These are phyloP conservation scores for Prorops nasuta DNA, from an alignment of 1,140 invertebrate species.

Conservation along the genomic window DNA sequence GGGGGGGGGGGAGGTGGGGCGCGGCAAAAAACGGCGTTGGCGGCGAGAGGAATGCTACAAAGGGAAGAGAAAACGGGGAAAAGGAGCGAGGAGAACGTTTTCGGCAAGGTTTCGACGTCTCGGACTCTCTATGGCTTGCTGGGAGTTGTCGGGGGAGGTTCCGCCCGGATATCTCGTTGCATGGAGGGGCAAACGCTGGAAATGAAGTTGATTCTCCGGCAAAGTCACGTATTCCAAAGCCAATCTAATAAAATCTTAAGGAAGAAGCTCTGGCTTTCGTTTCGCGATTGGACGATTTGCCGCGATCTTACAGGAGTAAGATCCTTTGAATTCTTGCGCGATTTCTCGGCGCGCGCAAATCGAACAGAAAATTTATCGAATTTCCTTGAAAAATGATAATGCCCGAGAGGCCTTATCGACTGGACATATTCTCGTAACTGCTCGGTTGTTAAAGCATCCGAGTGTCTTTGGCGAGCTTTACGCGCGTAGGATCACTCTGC, in stretches of 20 bases:
- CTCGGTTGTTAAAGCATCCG: no score
- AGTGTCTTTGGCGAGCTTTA: no score
- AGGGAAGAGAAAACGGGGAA: background rate
- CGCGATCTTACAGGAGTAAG: background rate
- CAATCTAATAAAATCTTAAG: conserved; percentile 50
- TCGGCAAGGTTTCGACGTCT: no score
- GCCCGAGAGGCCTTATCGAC: no score
- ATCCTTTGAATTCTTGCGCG: no score
- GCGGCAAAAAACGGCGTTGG: background rate
- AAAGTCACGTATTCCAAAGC: conserved; percentile 53
- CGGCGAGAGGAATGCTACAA: background rate
- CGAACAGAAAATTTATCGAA: no score
- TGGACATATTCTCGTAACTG: no score
- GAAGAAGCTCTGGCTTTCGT: conserved; percentile 11
- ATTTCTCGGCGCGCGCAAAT: no score
- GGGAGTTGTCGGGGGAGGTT: conserved; percentile 13
- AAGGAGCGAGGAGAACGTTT: background rate
- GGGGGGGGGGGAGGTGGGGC: background rate
- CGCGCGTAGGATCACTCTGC: no score
- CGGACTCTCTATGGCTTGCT: no score
- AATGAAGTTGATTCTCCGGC: conserved; percentile 47
- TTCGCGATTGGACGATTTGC: background rate
- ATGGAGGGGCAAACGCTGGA: conserved; percentile 18
- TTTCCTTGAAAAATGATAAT: no score
- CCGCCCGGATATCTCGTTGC: background rate